A percentile compares a stretch with the other conserved stretches of the same genome.
These are phyloP conservation scores for Ophthalmolycus amberensis DNA, from an alignment of 2,113 vertebrate species.

Conservation along the genomic window DNA sequence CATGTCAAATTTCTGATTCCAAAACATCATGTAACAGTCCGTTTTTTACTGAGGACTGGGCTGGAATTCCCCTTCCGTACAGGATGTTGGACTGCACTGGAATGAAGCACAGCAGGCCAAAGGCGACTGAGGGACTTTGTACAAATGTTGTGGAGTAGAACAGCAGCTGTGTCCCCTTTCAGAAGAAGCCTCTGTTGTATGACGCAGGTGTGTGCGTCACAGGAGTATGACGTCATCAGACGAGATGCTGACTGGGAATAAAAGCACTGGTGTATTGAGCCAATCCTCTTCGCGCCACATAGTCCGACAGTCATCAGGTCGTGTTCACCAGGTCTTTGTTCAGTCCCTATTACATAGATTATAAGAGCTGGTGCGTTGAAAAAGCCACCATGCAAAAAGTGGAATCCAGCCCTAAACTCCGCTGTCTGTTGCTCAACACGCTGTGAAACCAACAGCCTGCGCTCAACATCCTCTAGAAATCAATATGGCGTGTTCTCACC, in stretches of 20 bases:
- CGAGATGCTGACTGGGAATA: not conserved
- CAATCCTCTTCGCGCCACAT: not conserved
- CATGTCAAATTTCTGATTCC: not conserved
- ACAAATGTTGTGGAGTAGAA: not conserved
- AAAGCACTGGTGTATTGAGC: not conserved
- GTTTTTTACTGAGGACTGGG: not conserved
- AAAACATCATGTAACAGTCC: conserved; percentile 28
- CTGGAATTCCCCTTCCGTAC: conserved; percentile 63
- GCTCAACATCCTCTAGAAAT: not conserved
- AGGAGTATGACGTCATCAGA: not conserved
- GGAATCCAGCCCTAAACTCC: no score
- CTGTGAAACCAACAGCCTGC: not conserved
- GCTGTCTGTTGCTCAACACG: not conserved
- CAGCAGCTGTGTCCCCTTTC: not conserved
- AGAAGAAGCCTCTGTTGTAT: not conserved
- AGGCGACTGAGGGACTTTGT: conserved; percentile 11
- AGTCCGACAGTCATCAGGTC: not conserved
- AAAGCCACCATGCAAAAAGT: not conserved
- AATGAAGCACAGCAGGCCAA: conserved; percentile 16
- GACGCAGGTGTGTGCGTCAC: not conserved
- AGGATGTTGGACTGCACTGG: conserved; percentile 41
- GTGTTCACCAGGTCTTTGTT: not conserved
- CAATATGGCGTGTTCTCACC: not conserved
- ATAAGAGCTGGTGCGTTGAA: not conserved
- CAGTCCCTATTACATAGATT: not conserved